A percentile compares a stretch with the other conserved stretches of the same genome.
phyloP scores from a whole-genome alignment of 2,888 invertebrate species.

The Apodemia zela region DNA sequence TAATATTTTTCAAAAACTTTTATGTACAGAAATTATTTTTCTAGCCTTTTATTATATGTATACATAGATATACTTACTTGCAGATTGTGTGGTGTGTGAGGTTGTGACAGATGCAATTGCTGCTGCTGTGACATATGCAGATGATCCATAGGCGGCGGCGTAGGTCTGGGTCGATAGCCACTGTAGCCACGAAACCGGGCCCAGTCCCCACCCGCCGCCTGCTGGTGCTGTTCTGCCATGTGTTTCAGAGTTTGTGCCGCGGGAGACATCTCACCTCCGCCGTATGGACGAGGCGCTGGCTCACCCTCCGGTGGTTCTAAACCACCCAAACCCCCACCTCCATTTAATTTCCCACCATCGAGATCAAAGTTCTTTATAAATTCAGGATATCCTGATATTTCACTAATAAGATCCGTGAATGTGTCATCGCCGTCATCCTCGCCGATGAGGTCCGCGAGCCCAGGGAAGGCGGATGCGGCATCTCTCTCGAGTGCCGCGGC shows the following conservation, averaged over 20 bases:
- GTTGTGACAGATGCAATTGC: constrained; percentile 92
- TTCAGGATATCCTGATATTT: constrained; percentile 91
- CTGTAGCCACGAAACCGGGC: constrained; percentile 77
- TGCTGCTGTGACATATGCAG: constrained; percentile 94
- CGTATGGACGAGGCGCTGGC: constrained; percentile 66
- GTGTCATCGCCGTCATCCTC: constrained; percentile 91
- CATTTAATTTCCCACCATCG: constrained; percentile 62
- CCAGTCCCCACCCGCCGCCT: constrained; percentile 82
- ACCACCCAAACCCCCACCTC: constrained; percentile 48
- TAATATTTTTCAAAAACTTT: too few species aligned
- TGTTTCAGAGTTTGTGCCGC: constrained; percentile 97
- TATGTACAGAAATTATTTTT: too few species aligned
- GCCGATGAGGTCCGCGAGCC: constrained; percentile 89
- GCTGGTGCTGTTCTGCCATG: constrained; percentile 98
- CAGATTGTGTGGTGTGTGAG: constrained; percentile 83
- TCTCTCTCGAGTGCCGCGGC: constrained; percentile 93
- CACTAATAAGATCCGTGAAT: constrained; percentile 92
- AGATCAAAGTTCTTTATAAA: constrained; percentile 91
- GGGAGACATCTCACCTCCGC: constrained; percentile 88
- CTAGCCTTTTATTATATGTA: too few species aligned
- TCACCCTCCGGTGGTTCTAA: constrained; percentile 74
- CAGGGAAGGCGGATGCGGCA: constrained; percentile 87
- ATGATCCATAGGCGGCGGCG: constrained; percentile 65
- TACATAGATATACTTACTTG: constrained; percentile 79
- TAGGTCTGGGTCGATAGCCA: constrained; percentile 67